These are phyloP conservation scores for Cryptosula pallasiana DNA, from an alignment of 2,888 invertebrate genomes.

Conservation along the genomic window DNA sequence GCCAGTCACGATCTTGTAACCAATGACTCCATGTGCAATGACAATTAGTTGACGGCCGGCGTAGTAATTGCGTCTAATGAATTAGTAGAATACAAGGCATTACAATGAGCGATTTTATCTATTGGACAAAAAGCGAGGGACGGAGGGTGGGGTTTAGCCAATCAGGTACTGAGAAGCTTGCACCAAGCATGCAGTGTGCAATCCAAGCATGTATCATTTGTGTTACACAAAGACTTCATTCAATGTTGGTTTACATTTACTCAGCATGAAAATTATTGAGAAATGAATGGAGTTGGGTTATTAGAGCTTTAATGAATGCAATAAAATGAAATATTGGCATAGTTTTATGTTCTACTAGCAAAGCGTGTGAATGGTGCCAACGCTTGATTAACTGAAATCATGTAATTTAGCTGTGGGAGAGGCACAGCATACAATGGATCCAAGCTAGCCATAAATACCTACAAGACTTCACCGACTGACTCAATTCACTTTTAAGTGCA, in stretches of 20 bases:
- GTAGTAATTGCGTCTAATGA: conserved; percentile 15
- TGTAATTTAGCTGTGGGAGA: neutral
- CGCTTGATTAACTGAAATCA: neutral
- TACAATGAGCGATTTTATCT: neutral
- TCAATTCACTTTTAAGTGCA: no score
- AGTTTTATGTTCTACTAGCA: neutral
- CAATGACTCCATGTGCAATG: conserved; percentile 15
- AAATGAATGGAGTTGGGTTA: no score
- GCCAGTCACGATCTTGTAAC: neutral
- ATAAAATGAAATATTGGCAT: neutral
- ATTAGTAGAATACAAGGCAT: neutral
- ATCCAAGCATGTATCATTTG: no score
- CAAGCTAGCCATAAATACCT: neutral
- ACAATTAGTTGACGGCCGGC: neutral
- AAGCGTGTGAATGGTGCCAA: neutral
- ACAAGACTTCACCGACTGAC: no score
- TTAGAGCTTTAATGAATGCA: conserved; percentile 5
- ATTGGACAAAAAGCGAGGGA: neutral
- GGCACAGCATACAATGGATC: neutral
- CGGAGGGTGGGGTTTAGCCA: neutral
- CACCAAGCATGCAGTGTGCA: no score
- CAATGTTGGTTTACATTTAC: neutral
- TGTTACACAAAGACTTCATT: neutral
- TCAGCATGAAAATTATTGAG: neutral
- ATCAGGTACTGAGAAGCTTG: neutral